Evolutionary conservation across 2,113 vertebrate species (phyloP).

Genomic region (Pygoscelis antarcticus): DNA sequence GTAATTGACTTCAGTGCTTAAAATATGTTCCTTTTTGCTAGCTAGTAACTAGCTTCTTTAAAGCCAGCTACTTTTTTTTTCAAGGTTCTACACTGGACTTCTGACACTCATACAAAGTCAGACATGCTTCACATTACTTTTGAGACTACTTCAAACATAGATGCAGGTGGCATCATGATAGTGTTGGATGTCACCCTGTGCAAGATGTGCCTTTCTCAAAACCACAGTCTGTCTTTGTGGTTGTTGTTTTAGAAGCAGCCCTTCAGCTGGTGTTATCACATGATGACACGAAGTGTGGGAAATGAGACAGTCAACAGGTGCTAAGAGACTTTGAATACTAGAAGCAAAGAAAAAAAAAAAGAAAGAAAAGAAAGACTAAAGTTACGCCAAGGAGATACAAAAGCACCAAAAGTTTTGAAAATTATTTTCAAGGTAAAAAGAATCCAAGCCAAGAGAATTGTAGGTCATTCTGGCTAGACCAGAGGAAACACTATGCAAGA

Average conservation of each 20-base stretch:
- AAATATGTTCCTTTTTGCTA: background rate
- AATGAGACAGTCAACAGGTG: conserved; percentile 72
- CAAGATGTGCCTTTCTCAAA: conserved; percentile 56
- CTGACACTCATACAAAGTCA: background rate
- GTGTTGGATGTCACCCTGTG: conserved; percentile 28
- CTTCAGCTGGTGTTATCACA: conserved; percentile 66
- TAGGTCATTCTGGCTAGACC: background rate
- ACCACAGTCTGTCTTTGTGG: conserved; percentile 75
- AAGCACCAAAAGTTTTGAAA: background rate
- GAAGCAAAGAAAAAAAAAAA: conserved; percentile 4
- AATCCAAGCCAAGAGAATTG: background rate
- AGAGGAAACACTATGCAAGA: background rate
- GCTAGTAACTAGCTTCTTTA: background rate
- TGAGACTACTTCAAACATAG: conserved; percentile 38
- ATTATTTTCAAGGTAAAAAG: conserved; percentile 12
- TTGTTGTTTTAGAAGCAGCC: conserved; percentile 60
- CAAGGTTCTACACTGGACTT: background rate
- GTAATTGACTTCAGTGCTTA: background rate
- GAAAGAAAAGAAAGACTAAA: background rate
- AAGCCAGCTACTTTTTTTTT: background rate
- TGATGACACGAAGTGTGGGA: conserved; percentile 67
- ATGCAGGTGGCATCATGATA: conserved; percentile 39
- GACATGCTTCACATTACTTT: conserved; percentile 24
- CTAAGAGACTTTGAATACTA: conserved; percentile 52
- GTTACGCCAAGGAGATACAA: background rate